Conservation (phyloP, 2,888 invertebrate genomes). For the Mactromeris polynyma region DNA sequence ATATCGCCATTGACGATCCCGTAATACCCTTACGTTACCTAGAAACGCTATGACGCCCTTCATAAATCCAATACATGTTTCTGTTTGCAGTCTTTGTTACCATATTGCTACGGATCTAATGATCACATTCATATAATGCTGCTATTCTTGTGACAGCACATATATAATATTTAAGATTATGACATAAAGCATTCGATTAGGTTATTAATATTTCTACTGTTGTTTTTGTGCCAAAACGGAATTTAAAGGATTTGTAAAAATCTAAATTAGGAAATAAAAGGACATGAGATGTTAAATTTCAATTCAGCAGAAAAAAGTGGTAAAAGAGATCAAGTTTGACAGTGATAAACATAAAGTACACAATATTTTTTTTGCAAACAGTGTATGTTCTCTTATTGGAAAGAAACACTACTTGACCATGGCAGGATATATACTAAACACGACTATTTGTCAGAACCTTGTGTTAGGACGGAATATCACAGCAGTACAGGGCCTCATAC, state of each 20-base stretch:
- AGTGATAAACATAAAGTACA: no score
- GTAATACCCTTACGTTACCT: background rate
- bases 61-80: background rate
- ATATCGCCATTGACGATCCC: background rate
- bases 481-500: constrained; percentile 62
- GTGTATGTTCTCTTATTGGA: no score
- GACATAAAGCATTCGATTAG: no score
- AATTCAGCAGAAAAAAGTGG: no score
- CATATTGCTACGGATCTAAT: background rate
- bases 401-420: background rate
- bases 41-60: background rate
- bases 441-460: constrained; percentile 48
- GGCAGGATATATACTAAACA: constrained; percentile 52
- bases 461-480: constrained; percentile 29
- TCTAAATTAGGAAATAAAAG: no score
- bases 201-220: no score
- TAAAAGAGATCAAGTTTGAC: no score
- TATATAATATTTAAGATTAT: no score
- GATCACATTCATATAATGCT: background rate
- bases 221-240: no score
- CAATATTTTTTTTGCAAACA: no score
- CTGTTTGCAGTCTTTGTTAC: background rate
- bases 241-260: no score
- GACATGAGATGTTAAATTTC: no score
- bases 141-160: background rate